Conservation (phyloP, 2,888 invertebrate genomes). For the Drosophila glabriapex region DNA sequence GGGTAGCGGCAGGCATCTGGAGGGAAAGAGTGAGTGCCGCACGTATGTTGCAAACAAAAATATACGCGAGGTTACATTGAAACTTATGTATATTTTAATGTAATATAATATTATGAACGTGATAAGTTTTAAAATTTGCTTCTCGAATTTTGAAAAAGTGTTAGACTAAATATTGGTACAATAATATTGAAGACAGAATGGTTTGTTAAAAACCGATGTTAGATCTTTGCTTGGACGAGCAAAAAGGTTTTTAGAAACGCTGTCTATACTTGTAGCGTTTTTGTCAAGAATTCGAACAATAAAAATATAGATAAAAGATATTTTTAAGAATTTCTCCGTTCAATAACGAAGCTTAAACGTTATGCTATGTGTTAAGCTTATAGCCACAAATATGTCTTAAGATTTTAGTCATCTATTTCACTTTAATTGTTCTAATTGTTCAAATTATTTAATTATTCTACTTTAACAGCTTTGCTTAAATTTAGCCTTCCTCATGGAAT, state of each 20-base stretch:
- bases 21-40: not conserved
- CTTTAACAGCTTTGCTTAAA: not conserved
- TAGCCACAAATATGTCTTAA: not conserved
- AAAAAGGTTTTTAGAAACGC: not conserved
- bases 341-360: fast-evolving
- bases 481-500: constrained; percentile 12
- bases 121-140: constrained; percentile 8
- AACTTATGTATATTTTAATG: constrained; percentile 31
- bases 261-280: not conserved
- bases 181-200: not conserved
- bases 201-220: not conserved
- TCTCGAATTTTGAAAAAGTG: not conserved
- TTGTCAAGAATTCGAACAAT: not conserved
- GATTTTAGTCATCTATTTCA: not conserved
- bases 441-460: constrained; percentile 3
- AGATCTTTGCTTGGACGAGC: not conserved
- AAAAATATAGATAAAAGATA: not conserved
- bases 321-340: not conserved
- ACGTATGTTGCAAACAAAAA: constrained; percentile 31
- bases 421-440: not conserved
- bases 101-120: constrained; percentile 28
- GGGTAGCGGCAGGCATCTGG: not conserved
- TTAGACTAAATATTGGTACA: not conserved
- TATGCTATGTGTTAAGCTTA: no score
- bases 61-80: constrained; percentile 43